phyloP scores from a whole-genome alignment of 92 coral and sea anemone species.

The Palythoa grandis region DNA sequence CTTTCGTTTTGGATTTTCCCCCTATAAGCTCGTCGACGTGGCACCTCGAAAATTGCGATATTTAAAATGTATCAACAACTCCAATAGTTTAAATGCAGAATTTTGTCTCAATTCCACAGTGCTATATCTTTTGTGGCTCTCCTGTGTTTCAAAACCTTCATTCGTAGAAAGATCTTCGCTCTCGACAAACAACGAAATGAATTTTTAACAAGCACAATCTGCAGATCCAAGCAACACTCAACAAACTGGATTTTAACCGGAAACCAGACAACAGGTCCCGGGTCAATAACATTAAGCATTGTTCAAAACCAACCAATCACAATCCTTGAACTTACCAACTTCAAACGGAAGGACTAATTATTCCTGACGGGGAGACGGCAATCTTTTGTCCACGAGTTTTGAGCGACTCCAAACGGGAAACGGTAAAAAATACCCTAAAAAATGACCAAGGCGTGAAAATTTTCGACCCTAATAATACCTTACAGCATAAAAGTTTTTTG shows the following conservation, averaged over 20 bases:
- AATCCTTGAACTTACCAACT: background rate
- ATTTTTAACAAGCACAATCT: slow-evolving; percentile 39
- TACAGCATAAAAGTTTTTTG: too few species aligned
- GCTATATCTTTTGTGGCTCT: background rate
- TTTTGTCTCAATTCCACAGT: background rate
- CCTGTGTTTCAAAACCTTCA: background rate
- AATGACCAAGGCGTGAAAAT: too few species aligned
- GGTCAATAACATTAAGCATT: slow-evolving; percentile 27
- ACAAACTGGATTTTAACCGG: slow-evolving; percentile 53
- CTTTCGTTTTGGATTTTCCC: slow-evolving; percentile 45
- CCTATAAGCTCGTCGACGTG: slow-evolving; percentile 40
- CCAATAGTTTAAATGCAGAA: background rate
- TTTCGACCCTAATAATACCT: too few species aligned
- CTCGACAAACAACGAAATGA: slow-evolving; percentile 15
- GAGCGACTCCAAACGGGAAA: too few species aligned
- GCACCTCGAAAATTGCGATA: slow-evolving; percentile 23
- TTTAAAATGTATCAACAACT: background rate
- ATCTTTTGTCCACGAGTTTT: too few species aligned
- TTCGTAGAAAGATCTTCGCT: slow-evolving; percentile 17
- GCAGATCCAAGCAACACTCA: slow-evolving; percentile 47
- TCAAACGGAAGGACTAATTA: background rate
- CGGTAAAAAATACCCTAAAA: too few species aligned
- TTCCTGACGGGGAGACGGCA: background rate
- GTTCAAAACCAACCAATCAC: slow-evolving; percentile 28
- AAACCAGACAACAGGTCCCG: slow-evolving; percentile 48